Evolutionary conservation across 2,113 vertebrate genomes (phyloP), one percentile per base, ranked within the genome.

Genomic region (Otus sunia): DNA sequence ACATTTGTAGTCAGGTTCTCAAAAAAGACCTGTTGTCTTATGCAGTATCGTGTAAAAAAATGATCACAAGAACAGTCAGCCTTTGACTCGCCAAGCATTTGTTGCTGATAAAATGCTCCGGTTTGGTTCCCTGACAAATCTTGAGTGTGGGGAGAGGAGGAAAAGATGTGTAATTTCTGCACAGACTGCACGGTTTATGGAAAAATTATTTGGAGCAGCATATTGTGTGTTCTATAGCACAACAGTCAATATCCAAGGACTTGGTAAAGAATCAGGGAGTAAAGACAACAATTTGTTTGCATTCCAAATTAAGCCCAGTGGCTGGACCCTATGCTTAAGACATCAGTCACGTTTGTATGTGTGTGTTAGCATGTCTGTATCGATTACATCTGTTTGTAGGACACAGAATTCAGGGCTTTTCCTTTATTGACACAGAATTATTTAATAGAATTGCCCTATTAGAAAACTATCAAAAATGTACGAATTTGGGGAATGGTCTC

Each of bases 141-240:
- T 92, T 92, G 37, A 20, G 32, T 78, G 20, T 90, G 56, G 29
- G 22, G 11, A 74, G 60, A 53, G 52, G 27, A 86, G n/a, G 43
- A 56, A 39, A 63, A 89, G 29, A 7, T n/a, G 12, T 27, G 14
- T 63, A 12, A 63, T 71, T 88, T 74, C 60, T 68, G 39, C 47
- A 56, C 18, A 37, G 68, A 67, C 37, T 71, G 10, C 8, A 0
- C 47, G 8, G 6, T 63, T 86, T 80, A 14, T 72, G 29, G 43
- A 45, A 86, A 18, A 78, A 29, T 43, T 32, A 19, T 16, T 58
- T 71, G 19, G 30, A 60, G 39, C 43, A 74, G 56, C 34, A 36
- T 34, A 19, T 74, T 0, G 0, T 71, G 41, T 66, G 47, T 73
- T 81, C 22, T 34, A 0, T n/a, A 75, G 76, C 47, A 55, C 30